phyloP scores from a whole-genome alignment of 2,888 invertebrate genomes.

The Oeneis ivallda region DNA sequence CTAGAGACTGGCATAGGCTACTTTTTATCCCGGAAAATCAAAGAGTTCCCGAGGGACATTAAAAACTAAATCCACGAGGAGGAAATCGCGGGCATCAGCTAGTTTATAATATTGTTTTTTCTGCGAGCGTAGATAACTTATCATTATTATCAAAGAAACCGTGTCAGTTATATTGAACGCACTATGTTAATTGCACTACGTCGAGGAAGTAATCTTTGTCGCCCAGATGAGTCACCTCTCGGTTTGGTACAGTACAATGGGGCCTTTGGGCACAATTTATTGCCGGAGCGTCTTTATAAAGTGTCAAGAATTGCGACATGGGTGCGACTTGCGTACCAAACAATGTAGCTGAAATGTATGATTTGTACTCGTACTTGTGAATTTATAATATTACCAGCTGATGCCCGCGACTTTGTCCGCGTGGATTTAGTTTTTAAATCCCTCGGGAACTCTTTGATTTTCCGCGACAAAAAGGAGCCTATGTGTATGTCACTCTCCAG shows the following conservation, averaged over 20 bases:
- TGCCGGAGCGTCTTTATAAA: conserved; percentile 1
- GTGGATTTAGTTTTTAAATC: no score
- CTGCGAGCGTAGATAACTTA: neutral
- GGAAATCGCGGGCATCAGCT: no score
- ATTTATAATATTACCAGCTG: no score
- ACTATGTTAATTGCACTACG: conserved; percentile 22
- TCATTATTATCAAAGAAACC: conserved; percentile 7
- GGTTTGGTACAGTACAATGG: conserved; percentile 40
- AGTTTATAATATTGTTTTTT: neutral
- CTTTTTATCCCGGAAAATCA: no score
- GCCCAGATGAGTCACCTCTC: conserved; percentile 37
- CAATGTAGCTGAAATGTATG: neutral
- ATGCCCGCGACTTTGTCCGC: no score
- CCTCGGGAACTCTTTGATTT: no score
- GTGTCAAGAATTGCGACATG: neutral
- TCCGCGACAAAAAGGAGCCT: no score
- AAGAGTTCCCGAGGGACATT: no score
- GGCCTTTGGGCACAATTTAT: conserved; percentile 34
- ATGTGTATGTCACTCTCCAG: no score
- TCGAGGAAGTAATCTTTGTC: conserved; percentile 39
- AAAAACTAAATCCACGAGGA: no score
- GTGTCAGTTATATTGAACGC: conserved; percentile 2
- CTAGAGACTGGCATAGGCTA: no score
- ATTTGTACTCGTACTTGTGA: no score
- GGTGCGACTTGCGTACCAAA: neutral